A percentile compares a stretch with the other conserved stretches of the same genome.
Evolutionary conservation across 2,888 invertebrate genomes (phyloP).

Genomic region (Coecobrya sp.): DNA sequence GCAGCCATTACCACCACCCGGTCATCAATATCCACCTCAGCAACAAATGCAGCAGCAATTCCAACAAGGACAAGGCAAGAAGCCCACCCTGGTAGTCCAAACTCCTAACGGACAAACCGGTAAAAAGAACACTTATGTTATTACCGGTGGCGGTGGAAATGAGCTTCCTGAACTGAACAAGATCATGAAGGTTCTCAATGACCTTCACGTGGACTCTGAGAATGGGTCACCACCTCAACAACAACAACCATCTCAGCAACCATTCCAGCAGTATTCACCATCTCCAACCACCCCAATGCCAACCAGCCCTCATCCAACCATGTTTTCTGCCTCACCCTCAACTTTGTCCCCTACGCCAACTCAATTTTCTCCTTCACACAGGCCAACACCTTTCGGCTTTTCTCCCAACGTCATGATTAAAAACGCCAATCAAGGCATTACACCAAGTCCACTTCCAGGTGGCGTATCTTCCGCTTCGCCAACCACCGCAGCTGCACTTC

Average conservation of each 20-base stretch:
- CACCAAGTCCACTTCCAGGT: constrained; percentile 57
- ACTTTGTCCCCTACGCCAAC: constrained; percentile 38
- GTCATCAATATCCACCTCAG: too few species aligned
- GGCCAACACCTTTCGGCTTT: constrained; percentile 15
- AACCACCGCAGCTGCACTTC: constrained; percentile 59
- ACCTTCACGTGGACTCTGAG: constrained; percentile 77
- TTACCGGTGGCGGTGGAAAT: constrained; percentile 72
- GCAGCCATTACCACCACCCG: constrained; percentile 58
- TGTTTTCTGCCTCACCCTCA: constrained; percentile 14
- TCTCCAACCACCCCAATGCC: constrained; percentile 53
- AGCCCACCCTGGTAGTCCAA: constrained; percentile 80
- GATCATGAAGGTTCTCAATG: constrained; percentile 83
- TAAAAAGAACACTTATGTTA: constrained; percentile 80
- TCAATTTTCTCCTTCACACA: constrained; percentile 31
- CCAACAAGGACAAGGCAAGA: constrained; percentile 47
- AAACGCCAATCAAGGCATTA: constrained; percentile 65
- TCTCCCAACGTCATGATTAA: constrained; percentile 70
- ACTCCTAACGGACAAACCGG: constrained; percentile 73
- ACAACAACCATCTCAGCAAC: constrained; percentile 35
- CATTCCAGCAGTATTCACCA: constrained; percentile 47
- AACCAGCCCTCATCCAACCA: constrained; percentile 64
- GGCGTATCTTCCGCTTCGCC: constrained; percentile 50
- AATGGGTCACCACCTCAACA: constrained; percentile 62
- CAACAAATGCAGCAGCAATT: constrained; percentile 35
- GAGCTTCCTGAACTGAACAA: constrained; percentile 82